phyloP scores from a whole-genome alignment of 2,113 vertebrate genomes.

The Amblyopsis rosae region DNA sequence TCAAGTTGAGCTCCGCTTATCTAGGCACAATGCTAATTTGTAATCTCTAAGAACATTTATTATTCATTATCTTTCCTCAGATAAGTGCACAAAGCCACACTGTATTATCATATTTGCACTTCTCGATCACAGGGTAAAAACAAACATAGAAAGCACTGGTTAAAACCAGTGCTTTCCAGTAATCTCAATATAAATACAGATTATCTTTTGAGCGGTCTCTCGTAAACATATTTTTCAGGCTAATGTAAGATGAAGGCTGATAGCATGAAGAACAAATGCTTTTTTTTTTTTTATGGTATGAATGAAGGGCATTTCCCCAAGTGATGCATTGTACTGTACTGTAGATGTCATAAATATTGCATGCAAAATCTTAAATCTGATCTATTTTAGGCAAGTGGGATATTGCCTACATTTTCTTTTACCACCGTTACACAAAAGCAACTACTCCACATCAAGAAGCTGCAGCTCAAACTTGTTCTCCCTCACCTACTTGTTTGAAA shows the following conservation, averaged over 20 bases:
- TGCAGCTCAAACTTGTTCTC: conserved; percentile 25
- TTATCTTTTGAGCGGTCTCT: conserved; percentile 1
- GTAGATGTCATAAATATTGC: conserved; percentile 13
- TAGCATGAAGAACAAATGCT: not conserved
- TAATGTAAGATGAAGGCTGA: not conserved
- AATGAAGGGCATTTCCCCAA: not conserved
- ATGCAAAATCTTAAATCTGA: conserved; percentile 21
- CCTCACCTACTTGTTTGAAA: conserved; percentile 37
- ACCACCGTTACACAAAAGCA: conserved; percentile 24
- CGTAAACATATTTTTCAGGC: not conserved
- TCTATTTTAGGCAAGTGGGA: conserved; percentile 21
- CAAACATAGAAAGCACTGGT: not conserved
- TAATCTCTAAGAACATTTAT: conserved; percentile 56
- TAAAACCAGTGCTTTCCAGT: not conserved
- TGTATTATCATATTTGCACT: conserved; percentile 49
- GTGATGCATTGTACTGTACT: conserved; percentile 18
- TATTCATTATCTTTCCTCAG: conserved; percentile 59
- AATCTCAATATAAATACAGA: not conserved
- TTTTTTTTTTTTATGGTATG: not conserved
- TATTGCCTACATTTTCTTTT: conserved; percentile 26
- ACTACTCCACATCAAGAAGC: conserved; percentile 8
- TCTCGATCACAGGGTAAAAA: conserved; percentile 37
- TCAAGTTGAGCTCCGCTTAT: conserved; percentile 61
- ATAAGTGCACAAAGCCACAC: conserved; percentile 47
- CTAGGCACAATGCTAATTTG: conserved; percentile 67